Percentiles rank a stretch among this genome's conserved stretches.
These are phyloP conservation scores for Pseudomyrmex flavicornis DNA, from an alignment of 1,140 invertebrate genomes.

Conservation along the genomic window DNA sequence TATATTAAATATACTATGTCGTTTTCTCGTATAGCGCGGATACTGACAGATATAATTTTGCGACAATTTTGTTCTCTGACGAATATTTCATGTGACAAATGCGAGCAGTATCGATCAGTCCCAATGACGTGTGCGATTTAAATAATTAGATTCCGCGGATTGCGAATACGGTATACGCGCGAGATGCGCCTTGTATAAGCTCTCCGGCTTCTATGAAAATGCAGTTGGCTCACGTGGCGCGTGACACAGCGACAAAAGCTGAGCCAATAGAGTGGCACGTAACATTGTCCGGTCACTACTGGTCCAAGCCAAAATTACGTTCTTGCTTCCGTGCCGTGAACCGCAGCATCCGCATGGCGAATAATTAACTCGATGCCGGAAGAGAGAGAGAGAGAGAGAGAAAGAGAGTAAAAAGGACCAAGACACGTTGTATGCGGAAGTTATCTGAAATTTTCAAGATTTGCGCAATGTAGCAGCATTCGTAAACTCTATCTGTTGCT, in stretches of 20 bases:
- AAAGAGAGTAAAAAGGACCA: background rate
- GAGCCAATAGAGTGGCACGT: conserved; percentile 39
- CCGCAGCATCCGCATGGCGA: conserved; percentile 36
- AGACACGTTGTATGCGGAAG: conserved; percentile 35
- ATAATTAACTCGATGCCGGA: conserved; percentile 45
- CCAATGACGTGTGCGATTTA: conserved; percentile 38
- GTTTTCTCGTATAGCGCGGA: background rate
- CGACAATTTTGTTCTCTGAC: background rate
- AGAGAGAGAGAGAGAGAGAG: background rate
- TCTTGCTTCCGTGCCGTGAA: conserved; percentile 32
- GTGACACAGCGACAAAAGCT: conserved; percentile 27
- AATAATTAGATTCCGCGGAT: conserved; percentile 51
- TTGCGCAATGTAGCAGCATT: conserved; percentile 5
- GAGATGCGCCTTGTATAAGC: conserved; percentile 4
- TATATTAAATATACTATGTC: background rate
- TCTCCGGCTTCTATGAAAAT: conserved; percentile 31
- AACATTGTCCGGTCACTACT: conserved; percentile 37
- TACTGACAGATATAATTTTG: background rate
- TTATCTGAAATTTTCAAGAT: conserved; percentile 53
- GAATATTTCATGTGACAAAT: background rate
- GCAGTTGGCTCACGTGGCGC: conserved; percentile 31
- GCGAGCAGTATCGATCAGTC: conserved; percentile 25
- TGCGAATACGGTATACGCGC: conserved; percentile 8
- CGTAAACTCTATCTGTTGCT: background rate
- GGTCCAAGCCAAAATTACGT: conserved; percentile 41